Evolutionary conservation across 2,113 vertebrate genomes (phyloP).

Genomic region (Oriolus oriolus): DNA sequence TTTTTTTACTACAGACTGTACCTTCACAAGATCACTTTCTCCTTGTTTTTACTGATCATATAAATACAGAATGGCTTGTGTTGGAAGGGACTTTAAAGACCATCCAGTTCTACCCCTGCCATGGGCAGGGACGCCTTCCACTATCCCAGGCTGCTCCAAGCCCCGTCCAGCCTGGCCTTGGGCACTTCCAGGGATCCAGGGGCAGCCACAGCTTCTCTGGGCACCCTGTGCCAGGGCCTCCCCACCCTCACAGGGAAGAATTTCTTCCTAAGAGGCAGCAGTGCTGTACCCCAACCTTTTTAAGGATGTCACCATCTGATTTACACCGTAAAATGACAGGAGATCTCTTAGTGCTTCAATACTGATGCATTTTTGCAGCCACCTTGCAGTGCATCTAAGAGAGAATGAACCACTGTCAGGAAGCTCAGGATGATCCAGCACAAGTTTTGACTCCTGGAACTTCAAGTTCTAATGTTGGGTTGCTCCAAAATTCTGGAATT

Average conservation of each 20-base stretch:
- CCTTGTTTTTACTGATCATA: neutral
- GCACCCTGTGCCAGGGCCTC: neutral
- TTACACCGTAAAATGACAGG: neutral
- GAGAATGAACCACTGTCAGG: neutral
- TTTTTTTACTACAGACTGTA: neutral
- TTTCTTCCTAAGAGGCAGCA: neutral
- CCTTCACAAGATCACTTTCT: neutral
- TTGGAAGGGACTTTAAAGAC: too few species aligned
- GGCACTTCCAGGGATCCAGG: neutral
- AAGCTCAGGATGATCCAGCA: neutral
- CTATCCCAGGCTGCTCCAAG: accelerated
- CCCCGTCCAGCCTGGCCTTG: accelerated
- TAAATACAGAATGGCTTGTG: neutral
- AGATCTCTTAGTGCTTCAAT: neutral
- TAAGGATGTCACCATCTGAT: neutral
- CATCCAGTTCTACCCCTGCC: accelerated
- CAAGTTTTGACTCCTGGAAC: neutral
- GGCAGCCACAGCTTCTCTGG: neutral
- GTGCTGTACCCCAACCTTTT: neutral
- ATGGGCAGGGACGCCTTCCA: neutral
- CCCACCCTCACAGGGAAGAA: accelerated
- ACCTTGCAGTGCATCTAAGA: neutral
- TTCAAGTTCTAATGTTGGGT: neutral
- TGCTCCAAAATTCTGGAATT: neutral
- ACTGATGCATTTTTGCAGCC: neutral